Conservation (phyloP, 2,113 vertebrate species). For the Corythoichthys haematopterus region DNA sequence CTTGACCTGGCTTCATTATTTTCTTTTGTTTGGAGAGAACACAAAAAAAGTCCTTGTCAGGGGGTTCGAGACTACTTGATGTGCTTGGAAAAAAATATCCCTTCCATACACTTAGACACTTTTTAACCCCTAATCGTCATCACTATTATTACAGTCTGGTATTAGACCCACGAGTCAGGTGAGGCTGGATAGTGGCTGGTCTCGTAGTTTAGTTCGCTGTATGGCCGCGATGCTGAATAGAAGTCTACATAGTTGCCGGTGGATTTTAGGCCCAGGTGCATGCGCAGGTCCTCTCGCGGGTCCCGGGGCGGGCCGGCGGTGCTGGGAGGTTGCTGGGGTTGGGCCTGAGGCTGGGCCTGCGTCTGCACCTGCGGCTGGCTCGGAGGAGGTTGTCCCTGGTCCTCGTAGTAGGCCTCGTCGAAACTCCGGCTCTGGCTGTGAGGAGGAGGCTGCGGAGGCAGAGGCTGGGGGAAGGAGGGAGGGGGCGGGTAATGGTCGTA, state of each 20-base stretch:
- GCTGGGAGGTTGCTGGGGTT: slow-evolving; percentile 76
- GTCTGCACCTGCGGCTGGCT: slow-evolving; percentile 43
- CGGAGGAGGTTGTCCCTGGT: slow-evolving; percentile 49
- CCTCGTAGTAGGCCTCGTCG: slow-evolving; percentile 61
- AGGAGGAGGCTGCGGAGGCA: slow-evolving; percentile 60
- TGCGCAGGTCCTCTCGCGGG: slow-evolving; percentile 84
- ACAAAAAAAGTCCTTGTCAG: slow-evolving; percentile 23
- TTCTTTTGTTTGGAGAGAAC: slow-evolving; percentile 30
- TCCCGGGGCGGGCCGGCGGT: slow-evolving; percentile 68
- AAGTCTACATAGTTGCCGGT: slow-evolving; percentile 99
- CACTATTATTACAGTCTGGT: slow-evolving; percentile 19
- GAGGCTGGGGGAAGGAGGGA: slow-evolving; percentile 72
- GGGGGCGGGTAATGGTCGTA: slow-evolving; percentile 93
- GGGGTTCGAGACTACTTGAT: slow-evolving; percentile 25
- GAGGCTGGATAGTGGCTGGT: slow-evolving; percentile 99
- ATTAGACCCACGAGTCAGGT: slow-evolving; percentile 98
- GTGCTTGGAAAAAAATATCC: slow-evolving; percentile 59
- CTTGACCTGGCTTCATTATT: slow-evolving; percentile 36
- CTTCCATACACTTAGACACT: slow-evolving; percentile 48
- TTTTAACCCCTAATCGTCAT: slow-evolving; percentile 28
- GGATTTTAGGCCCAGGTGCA: slow-evolving; percentile 99
- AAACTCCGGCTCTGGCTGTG: slow-evolving; percentile 68
- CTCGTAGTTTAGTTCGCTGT: slow-evolving; percentile 99
- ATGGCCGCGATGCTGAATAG: slow-evolving; percentile 97
- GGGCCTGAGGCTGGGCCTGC: slow-evolving; percentile 54